Evolutionary conservation across 2,113 vertebrate species (phyloP), one percentile per base, ranked within the genome.

Genomic region (Ciconia stormi): DNA sequence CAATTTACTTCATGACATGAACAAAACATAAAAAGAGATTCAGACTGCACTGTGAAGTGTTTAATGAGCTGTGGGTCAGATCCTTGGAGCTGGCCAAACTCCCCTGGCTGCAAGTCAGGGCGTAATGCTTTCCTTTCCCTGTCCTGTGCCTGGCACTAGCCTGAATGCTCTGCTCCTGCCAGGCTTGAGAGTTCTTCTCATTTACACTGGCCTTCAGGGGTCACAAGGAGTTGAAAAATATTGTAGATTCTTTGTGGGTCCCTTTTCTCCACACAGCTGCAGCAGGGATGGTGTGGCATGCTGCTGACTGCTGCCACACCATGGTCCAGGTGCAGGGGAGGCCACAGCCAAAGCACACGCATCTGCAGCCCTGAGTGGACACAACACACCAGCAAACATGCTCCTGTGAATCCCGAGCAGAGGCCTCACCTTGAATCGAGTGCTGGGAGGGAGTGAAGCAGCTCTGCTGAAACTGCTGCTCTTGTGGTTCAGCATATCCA

Each of bases 31-130:
- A 90, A 66, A 82, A 38, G 56, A 80, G 82, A 87, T 91, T 90
- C 2, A 22, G 66, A 26, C 42, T 67, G 86, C 55, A 2, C 77
- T 59, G 81, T 90, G 58, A 88, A 87, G 77, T 27, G 32, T 82
- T 92, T 87, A 91, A 93, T 85, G 73, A 95, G 83, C 89, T 87
- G 81, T 73, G 77, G 96, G 72, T 66, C 72, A 80, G 92, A 42
- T 90, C 61, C 85, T 44, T 63, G 49, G 61, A 73, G 82, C 87
- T 95, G 77, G 67, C 77, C 9, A 3, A 63, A 27, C 58, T 81
- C 87, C 78, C 84, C 17, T 1, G 2, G 55, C 83, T 74, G 69
- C 62, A 66, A 62, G 61, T 91, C 52, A 79, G 72, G 49, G 23
- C 14, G 3, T 58, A 73, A 71, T 84, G 76, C 78, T 88, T 70